These are phyloP conservation scores for Chiroxiphia lanceolata DNA, from an alignment of 2,797 vertebrate genomes.

Conservation along the genomic window DNA sequence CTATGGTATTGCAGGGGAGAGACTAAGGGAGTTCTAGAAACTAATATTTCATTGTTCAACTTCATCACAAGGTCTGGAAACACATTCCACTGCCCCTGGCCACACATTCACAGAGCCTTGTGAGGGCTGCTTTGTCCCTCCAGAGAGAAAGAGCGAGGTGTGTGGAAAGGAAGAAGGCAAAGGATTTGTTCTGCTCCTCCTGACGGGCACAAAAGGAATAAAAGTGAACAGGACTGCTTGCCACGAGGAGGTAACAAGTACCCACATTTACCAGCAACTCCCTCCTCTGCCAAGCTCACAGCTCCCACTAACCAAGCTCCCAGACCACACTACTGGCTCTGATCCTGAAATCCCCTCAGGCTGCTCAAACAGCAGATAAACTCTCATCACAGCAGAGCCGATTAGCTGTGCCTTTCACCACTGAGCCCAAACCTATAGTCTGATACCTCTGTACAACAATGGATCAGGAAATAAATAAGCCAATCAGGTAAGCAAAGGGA, in stretches of 20 bases:
- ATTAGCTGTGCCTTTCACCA: background rate
- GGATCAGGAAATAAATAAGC: background rate
- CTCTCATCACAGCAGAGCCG: background rate
- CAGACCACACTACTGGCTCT: background rate
- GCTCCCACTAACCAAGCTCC: background rate
- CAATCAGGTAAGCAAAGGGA: background rate
- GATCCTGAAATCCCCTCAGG: background rate
- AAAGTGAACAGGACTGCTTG: background rate
- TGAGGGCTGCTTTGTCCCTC: background rate
- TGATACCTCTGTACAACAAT: background rate
- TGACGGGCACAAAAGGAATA: background rate
- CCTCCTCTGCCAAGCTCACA: background rate
- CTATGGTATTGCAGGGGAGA: background rate
- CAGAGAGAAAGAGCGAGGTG: background rate
- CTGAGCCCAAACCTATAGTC: background rate
- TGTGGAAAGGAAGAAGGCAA: background rate
- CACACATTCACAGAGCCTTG: background rate
- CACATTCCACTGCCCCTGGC: background rate
- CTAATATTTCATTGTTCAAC: background rate
- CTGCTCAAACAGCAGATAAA: background rate
- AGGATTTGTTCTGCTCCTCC: background rate
- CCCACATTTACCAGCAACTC: background rate
- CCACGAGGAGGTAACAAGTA: background rate
- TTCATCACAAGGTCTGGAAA: background rate
- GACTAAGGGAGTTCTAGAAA: background rate